Percentiles rank a stretch among this genome's conserved stretches.
phyloP scores from a whole-genome alignment of 1,140 invertebrate genomes.

The Wasmannia auropunctata region DNA sequence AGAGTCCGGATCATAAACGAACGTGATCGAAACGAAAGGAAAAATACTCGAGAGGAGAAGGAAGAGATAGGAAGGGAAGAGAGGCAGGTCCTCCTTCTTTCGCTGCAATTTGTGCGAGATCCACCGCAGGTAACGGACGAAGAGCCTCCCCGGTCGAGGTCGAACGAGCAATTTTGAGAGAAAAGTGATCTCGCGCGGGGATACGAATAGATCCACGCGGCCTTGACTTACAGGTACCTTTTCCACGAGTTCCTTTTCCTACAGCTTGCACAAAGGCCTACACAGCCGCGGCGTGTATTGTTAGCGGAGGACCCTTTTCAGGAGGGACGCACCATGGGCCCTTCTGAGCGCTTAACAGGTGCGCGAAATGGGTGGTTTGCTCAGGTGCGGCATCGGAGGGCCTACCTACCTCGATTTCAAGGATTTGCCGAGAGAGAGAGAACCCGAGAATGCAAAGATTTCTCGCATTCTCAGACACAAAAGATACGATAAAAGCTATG shows the following conservation, averaged over 20 bases:
- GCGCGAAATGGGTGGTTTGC: slow-evolving; percentile 55
- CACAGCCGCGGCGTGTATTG: slow-evolving; percentile 40
- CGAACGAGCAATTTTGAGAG: slow-evolving; percentile 55
- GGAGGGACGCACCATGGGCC: slow-evolving; percentile 1
- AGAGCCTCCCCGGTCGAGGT: background rate
- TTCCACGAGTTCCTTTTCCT: slow-evolving; percentile 45
- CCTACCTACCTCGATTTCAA: background rate
- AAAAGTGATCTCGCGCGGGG: slow-evolving; percentile 41
- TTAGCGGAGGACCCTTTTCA: slow-evolving; percentile 51
- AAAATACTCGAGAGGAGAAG: slow-evolving; percentile 38
- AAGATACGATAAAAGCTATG: background rate
- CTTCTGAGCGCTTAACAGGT: slow-evolving; percentile 39
- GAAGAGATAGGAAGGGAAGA: background rate
- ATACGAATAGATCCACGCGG: slow-evolving; percentile 17
- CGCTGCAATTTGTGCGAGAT: slow-evolving; percentile 23
- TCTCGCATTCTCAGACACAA: background rate
- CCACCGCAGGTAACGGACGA: background rate
- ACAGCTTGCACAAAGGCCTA: background rate
- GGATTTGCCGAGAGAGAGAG: background rate
- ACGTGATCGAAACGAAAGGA: slow-evolving; percentile 60
- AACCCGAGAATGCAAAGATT: background rate
- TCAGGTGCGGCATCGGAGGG: slow-evolving; percentile 39
- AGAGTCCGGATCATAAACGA: slow-evolving; percentile 48
- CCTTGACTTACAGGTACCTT: slow-evolving; percentile 52
- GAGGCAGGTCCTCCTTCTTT: background rate